A percentile compares a stretch with the other conserved stretches of the same genome.
These are phyloP conservation scores for Polietes domitor DNA, from an alignment of 2,888 invertebrate genomes.

Conservation along the genomic window DNA sequence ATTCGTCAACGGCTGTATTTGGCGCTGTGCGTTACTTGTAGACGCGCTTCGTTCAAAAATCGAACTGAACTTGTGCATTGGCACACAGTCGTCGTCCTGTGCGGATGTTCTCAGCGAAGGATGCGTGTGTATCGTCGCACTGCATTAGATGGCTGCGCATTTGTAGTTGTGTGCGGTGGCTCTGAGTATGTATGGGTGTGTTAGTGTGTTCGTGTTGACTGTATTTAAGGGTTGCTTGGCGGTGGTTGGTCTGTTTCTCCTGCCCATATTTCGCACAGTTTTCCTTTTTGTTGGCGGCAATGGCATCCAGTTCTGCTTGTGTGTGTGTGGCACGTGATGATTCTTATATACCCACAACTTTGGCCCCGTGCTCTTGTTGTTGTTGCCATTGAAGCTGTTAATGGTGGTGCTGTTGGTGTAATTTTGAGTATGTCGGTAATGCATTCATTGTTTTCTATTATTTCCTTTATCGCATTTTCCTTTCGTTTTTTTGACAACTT, in stretches of 20 bases:
- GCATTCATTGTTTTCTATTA: slow-evolving; percentile 68
- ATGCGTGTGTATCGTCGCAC: slow-evolving; percentile 47
- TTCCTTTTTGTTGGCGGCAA: slow-evolving; percentile 43
- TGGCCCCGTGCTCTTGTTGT: neutral
- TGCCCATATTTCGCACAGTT: slow-evolving; percentile 72
- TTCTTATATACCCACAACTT: slow-evolving; percentile 32
- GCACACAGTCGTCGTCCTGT: slow-evolving; percentile 23
- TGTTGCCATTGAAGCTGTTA: too few relatives aligned
- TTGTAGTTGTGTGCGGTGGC: slow-evolving; percentile 30
- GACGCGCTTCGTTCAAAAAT: slow-evolving; percentile 62
- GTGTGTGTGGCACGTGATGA: slow-evolving; percentile 62
- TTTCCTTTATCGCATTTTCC: slow-evolving; percentile 64
- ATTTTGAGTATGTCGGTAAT: slow-evolving; percentile 63
- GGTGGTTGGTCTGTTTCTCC: slow-evolving; percentile 79
- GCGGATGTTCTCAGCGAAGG: slow-evolving; percentile 5
- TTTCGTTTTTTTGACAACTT: slow-evolving; percentile 58
- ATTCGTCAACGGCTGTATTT: slow-evolving; percentile 10
- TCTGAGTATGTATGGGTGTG: neutral
- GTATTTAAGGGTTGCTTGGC: slow-evolving; percentile 77
- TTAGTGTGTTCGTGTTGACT: slow-evolving; percentile 14
- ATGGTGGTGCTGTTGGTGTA: slow-evolving; percentile 5
- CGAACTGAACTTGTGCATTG: slow-evolving; percentile 63
- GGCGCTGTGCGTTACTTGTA: slow-evolving; percentile 50
- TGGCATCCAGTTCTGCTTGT: slow-evolving; percentile 37
- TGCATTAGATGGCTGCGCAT: slow-evolving; percentile 64